Evolutionary conservation across 2,888 invertebrate species (phyloP).

Genomic region (Chymomyza procnemis): DNA sequence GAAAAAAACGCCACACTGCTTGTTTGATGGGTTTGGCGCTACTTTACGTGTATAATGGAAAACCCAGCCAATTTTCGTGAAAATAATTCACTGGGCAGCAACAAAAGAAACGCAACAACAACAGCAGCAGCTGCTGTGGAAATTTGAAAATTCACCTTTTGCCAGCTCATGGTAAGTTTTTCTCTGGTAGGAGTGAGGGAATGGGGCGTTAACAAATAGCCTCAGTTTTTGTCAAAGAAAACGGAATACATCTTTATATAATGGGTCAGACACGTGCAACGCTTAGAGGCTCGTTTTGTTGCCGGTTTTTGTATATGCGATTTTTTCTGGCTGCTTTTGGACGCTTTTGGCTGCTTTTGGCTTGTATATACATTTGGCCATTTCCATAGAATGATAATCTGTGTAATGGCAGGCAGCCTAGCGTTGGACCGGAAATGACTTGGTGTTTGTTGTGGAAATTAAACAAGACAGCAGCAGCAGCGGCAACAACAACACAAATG

Average conservation of each 20-base stretch:
- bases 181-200: too few species aligned
- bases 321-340: constrained; percentile 30
- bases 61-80: constrained; percentile 13
- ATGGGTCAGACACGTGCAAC: constrained; percentile 14
- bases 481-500: background rate
- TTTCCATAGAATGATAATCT: constrained; percentile 63
- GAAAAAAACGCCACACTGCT: background rate
- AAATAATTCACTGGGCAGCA: constrained; percentile 71
- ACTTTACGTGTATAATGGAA: background rate
- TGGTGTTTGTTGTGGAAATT: constrained; percentile 65
- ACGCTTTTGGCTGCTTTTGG: constrained; percentile 36
- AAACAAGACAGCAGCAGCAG: constrained; percentile 49
- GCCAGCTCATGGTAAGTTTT: background rate
- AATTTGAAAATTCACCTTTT: constrained; percentile 50
- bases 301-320: constrained; percentile 63
- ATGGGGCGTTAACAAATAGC: background rate
- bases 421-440: constrained; percentile 64
- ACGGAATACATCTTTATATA: background rate
- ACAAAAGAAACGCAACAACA: constrained; percentile 21
- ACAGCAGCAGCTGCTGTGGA: constrained; percentile 32
- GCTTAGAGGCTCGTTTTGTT: constrained; percentile 39
- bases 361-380: constrained; percentile 18
- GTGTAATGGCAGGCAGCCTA: constrained; percentile 59
- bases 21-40: background rate
- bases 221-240: background rate